These are phyloP conservation scores for Dasypus novemcinctus DNA, from an alignment of 2,113 vertebrate genomes.

Conservation along the genomic window DNA sequence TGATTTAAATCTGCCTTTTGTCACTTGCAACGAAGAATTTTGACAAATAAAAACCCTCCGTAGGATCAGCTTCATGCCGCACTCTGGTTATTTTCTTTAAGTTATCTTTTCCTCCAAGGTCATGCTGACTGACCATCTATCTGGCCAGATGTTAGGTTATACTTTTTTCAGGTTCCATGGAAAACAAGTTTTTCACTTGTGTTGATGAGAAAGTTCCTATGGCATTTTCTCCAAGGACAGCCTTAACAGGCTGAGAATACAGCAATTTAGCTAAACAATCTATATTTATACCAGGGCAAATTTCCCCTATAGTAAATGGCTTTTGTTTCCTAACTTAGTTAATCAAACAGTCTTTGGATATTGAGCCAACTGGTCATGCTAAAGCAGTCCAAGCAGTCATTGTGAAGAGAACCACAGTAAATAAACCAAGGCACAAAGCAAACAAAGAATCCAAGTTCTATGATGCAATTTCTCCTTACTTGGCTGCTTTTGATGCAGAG, in stretches of 20 bases:
- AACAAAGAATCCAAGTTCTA: slow-evolving; percentile 19
- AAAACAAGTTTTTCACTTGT: slow-evolving; percentile 51
- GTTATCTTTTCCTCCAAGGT: not conserved
- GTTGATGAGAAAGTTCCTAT: slow-evolving; percentile 25
- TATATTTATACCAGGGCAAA: slow-evolving; percentile 62
- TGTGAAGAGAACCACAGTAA: slow-evolving; percentile 61
- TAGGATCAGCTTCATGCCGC: not conserved
- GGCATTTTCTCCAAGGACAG: slow-evolving; percentile 45
- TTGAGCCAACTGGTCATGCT: slow-evolving; percentile 53
- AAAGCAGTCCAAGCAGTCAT: slow-evolving; percentile 55
- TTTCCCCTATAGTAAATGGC: slow-evolving; percentile 50
- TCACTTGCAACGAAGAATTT: not conserved
- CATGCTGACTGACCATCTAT: not conserved
- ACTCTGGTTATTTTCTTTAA: not conserved
- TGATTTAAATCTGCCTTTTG: slow-evolving; percentile 46
- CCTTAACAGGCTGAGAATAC: slow-evolving; percentile 51
- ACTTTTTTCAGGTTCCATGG: slow-evolving; percentile 24
- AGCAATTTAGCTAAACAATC: slow-evolving; percentile 62
- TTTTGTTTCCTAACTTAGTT: slow-evolving; percentile 65
- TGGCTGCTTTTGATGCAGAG: not conserved
- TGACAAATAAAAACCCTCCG: not conserved
- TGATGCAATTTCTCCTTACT: not conserved
- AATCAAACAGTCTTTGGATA: slow-evolving; percentile 63
- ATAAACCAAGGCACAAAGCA: slow-evolving; percentile 50
- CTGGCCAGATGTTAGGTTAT: not conserved